Evolutionary conservation across 2,797 vertebrate species (phyloP).

Genomic region (Denticeps clupeoides): DNA sequence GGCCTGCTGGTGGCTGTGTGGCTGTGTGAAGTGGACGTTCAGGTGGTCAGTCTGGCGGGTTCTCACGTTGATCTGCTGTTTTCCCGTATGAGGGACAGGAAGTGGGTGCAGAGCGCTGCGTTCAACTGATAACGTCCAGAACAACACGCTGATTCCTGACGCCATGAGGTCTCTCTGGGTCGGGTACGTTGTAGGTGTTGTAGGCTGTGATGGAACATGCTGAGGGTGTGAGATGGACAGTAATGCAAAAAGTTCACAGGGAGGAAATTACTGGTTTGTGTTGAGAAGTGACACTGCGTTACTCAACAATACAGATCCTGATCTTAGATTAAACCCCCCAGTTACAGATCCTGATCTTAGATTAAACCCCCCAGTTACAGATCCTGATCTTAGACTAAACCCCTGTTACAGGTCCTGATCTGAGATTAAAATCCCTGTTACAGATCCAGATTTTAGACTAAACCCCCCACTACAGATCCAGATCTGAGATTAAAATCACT

Average conservation of each 20-base stretch:
- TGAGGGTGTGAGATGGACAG: background rate
- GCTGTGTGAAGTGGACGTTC: background rate
- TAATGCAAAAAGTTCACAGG: constrained; percentile 14
- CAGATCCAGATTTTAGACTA: no score
- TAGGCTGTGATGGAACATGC: constrained; percentile 9
- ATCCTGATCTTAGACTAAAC: no score
- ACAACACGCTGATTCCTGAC: constrained; percentile 34
- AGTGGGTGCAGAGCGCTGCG: constrained; percentile 36
- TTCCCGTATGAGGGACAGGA: constrained; percentile 56
- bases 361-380: no score
- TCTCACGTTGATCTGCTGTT: constrained; percentile 24
- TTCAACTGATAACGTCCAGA: constrained; percentile 30
- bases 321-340: no score
- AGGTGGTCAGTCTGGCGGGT: no score
- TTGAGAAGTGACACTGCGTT: constrained; percentile 41
- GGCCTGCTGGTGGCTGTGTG: background rate
- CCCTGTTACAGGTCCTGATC: no score
- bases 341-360: no score
- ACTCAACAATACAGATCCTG: no score
- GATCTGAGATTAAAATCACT: no score
- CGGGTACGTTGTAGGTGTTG: no score
- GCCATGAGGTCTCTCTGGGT: constrained; percentile 5
- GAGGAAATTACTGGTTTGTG: constrained; percentile 46
- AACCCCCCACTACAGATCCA: no score
- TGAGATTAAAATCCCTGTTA: no score